Base-by-base conservation (phyloP, 1,140 invertebrate genomes). In the Nixonia krombeini region DNA sequence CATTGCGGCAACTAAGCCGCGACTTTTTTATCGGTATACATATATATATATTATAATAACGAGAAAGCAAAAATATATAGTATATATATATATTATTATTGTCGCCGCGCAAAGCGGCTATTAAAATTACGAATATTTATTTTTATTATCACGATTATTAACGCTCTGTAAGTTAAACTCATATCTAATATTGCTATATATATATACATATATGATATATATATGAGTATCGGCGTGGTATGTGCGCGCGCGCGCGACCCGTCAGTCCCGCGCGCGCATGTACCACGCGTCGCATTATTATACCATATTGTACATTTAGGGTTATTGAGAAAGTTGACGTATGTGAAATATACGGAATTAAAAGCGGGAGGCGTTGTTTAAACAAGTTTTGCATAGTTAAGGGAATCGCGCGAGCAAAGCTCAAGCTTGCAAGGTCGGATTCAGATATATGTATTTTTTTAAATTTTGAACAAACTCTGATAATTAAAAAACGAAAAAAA, bases 381-480 rank as follows among this genome's bases (percentile, higher is more conserved):
- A 63, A 77, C 67, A 72, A 76, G 74, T 82, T 83, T 79, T 75
- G 76, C 53, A 75, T 80, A 80, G 72, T 76, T 72, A 71, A 45
- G 35, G 26, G 73, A 47, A 67, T 63, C 64, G 57, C 65, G 55
- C 45, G 56, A 47, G 58, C 28, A 40, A 67, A 58, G 69, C 62
- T 55, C 49, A 67, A 72, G 62, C 65, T 69, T 66, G 73, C 67
- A 73, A 61, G 57, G 64, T 78, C 68, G 71, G 72, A 75, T 85
- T 80, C 76, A 83, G 69, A 84, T 74, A 72, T 78, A 84, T 84
- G 81, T 85, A 85, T 85, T 85, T 84, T 85, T 85, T 84, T 83
- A 85, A 83, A 84, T 83, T 84, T 83, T 82, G 72, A 84, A 78
- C 68, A 70, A 74, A 76, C 53, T 42, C 71, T 67, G n/a, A n/a